phyloP scores from a whole-genome alignment of 2,113 vertebrate genomes.

The Pterocles gutturalis region DNA sequence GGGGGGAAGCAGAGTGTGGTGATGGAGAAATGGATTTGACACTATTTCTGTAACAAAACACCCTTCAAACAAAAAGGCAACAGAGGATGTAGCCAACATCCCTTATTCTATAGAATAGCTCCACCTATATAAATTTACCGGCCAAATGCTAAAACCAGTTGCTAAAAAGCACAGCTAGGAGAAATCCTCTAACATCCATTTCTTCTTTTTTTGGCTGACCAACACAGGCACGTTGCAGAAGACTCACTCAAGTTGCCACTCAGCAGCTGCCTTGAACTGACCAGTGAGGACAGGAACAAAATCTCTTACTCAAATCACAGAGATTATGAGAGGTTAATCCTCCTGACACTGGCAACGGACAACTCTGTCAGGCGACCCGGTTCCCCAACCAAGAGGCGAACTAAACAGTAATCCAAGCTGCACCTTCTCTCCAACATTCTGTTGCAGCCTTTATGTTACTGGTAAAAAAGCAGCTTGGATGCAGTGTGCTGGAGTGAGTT shows the following conservation, averaged over 20 bases:
- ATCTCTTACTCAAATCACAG: conserved; percentile 66
- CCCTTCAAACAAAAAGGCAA: neutral
- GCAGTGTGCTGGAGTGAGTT: rapidly evolving
- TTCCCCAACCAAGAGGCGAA: conserved; percentile 47
- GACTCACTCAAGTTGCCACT: conserved; percentile 5
- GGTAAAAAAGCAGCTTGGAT: neutral
- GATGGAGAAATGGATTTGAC: neutral
- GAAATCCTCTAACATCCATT: neutral
- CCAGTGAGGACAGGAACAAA: conserved; percentile 65
- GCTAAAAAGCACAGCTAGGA: neutral
- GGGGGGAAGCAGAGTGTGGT: neutral
- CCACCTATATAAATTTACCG: neutral
- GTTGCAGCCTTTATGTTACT: neutral
- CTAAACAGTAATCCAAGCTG: neutral
- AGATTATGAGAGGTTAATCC: conserved; percentile 78
- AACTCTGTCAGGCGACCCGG: conserved; percentile 59
- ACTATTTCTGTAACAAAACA: neutral
- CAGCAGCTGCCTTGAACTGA: conserved; percentile 64
- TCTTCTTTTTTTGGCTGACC: neutral
- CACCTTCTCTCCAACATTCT: neutral
- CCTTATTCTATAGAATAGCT: neutral
- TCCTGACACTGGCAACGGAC: conserved; percentile 53
- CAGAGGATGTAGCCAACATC: neutral
- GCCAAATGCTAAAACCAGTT: neutral
- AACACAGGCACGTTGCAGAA: neutral